phyloP scores from a whole-genome alignment of 2,113 vertebrate genomes.

The Takifugu flavidus region DNA sequence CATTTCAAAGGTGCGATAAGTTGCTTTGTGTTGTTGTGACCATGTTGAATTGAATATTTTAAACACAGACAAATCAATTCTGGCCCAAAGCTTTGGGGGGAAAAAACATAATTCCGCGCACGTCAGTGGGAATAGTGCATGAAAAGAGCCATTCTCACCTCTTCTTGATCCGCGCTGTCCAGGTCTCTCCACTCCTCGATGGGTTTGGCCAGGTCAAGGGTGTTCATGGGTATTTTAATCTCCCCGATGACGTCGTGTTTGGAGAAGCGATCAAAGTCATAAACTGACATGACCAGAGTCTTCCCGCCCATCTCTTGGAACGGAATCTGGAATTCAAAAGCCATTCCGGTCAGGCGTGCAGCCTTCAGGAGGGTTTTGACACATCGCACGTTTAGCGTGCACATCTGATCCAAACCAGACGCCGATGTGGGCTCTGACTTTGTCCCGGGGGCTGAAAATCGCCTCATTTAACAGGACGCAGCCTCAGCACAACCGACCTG shows the following conservation, averaged over 20 bases:
- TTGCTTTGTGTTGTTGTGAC: too few relatives aligned
- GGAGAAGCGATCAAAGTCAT: constrained; percentile 97
- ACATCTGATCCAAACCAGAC: not conserved
- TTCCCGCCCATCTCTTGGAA: constrained; percentile 97
- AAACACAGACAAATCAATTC: too few relatives aligned
- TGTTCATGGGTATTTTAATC: constrained; percentile 94
- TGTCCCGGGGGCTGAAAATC: constrained; percentile 10
- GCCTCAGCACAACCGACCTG: constrained; percentile 39
- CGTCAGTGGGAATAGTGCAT: not conserved
- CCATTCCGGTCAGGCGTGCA: not conserved
- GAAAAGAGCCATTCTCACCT: constrained; percentile 73
- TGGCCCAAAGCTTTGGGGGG: not conserved
- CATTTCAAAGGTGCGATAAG: too few relatives aligned
- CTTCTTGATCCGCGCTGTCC: constrained; percentile 94
- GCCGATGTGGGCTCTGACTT: constrained; percentile 16
- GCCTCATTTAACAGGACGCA: constrained; percentile 23
- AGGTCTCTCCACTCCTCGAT: constrained; percentile 95
- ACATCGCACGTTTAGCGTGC: not conserved
- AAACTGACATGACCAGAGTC: constrained; percentile 94
- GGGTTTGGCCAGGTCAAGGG: constrained; percentile 91
- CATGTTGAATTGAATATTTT: too few relatives aligned
- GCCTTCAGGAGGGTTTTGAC: not conserved
- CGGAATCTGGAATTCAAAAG: constrained; percentile 80
- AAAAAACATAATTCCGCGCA: not conserved
- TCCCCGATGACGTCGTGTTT: constrained; percentile 96